These are phyloP conservation scores for Phragmatobia fuliginosa DNA, from an alignment of 2,888 invertebrate species.

Conservation along the genomic window DNA sequence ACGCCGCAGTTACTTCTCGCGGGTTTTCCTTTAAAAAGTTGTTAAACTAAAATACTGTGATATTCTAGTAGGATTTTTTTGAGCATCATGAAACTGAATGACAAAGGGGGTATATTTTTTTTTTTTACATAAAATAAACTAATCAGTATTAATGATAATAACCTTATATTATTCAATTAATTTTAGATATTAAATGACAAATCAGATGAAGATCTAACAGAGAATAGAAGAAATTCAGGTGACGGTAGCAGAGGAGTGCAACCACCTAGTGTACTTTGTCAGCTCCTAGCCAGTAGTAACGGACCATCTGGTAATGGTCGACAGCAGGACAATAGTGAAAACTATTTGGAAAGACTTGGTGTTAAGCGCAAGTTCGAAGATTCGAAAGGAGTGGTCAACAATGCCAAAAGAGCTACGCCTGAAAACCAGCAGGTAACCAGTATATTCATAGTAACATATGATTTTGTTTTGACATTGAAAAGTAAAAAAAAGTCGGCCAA, in stretches of 20 bases:
- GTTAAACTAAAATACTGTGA: background rate
- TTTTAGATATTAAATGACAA: conserved; percentile 92
- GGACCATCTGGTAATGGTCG: conserved; percentile 74
- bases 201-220: conserved; percentile 92
- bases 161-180: conserved; percentile 10
- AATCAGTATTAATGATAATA: background rate
- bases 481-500: too few relatives aligned
- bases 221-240: conserved; percentile 79
- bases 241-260: conserved; percentile 63
- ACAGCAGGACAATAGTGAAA: conserved; percentile 68
- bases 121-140: too few relatives aligned
- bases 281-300: conserved; percentile 76
- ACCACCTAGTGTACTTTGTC: conserved; percentile 86
- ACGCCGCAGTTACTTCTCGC: background rate
- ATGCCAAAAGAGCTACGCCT: conserved; percentile 85
- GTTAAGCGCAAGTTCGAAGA: conserved; percentile 84
- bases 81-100: background rate
- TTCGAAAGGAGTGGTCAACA: conserved; percentile 87
- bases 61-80: background rate
- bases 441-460: background rate
- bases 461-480: background rate
- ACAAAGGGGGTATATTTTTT: background rate
- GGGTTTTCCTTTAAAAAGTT: background rate
- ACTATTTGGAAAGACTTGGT: conserved; percentile 72
- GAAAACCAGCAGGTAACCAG: conserved; percentile 79